Evolutionary conservation across 1,140 invertebrate genomes (phyloP), one percentile per base, ranked within the genome.

Genomic region (Ylistrum balloti): DNA sequence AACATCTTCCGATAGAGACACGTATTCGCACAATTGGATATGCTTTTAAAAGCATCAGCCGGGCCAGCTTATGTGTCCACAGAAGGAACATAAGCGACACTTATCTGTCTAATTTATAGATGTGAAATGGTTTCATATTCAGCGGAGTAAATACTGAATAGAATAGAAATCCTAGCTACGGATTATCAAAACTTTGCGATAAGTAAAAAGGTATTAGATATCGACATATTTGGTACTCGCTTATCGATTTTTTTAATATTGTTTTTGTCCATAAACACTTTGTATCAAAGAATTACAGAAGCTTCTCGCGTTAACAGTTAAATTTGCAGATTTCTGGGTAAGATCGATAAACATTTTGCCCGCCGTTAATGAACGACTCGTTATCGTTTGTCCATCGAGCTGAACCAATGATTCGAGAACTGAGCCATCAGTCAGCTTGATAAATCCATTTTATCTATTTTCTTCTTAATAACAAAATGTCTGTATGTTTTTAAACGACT

Each of bases 31-130:
- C 56, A 74, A 74, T 74, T 74, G 56, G 56, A 74, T 74, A 74
- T 74, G 56, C 56, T 74, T 74, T 74, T 74, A 74, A 74, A 74
- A n/a, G 56, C 56, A 74, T 28, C 56, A 74, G 56, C 22, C 56
- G 45, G 45, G 20, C 45, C 45, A 74, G 9, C 15, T 28, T 28
- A 74, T 28, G 56, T 74, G 28, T 22, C n/a, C 56, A 11, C 56
- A 74, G 56, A n/a, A 74, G 56, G 56, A n/a, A 74, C 56, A 74
- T 28, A 74, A 28, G 22, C 1, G 56, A 74, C 56, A 74, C 56
- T 74, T 74, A 74, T 74, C 56, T 74, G 28, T 74, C 56, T 74
- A n/a, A 5, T 74, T n/a, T 28, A 74, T 74, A n/a, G 56, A 74
- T 17, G 7, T 17, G 41, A 45, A 45, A 17, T n/a, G 56, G 5